Evolutionary conservation across 1,140 invertebrate species (phyloP).

Genomic region (Procambarus clarkii): DNA sequence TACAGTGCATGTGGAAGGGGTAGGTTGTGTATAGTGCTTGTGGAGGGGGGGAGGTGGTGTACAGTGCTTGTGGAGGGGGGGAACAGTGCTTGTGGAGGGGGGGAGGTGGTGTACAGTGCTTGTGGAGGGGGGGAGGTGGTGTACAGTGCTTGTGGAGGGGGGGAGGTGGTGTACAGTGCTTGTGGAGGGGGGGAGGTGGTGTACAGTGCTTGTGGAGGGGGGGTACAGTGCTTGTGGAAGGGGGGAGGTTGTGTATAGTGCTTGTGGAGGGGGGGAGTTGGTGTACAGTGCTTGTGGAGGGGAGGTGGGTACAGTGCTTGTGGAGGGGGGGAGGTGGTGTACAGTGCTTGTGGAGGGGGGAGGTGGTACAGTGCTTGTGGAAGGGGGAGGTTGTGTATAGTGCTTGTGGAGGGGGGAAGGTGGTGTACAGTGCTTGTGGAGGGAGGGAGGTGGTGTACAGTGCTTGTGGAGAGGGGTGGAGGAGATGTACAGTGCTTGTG

Average conservation of each 20-base stretch:
- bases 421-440: not conserved
- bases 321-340: not conserved
- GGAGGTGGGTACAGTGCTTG: not conserved
- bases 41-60: not conserved
- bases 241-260: not conserved
- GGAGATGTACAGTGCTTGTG: not conserved
- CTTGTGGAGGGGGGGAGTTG: not conserved
- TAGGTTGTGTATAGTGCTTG: not conserved
- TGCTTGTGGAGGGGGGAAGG: not conserved
- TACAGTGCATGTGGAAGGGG: not conserved
- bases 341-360: not conserved
- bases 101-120: constrained; percentile 4
- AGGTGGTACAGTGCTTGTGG: not conserved
- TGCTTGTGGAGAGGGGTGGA: not conserved
- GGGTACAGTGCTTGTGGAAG: not conserved
- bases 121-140: constrained; percentile 20
- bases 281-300: no score
- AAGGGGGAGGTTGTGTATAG: not conserved
- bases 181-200: not conserved
- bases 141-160: not conserved
- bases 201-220: not conserved
- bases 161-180: not conserved
- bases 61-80: not conserved
- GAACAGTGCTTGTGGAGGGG: not conserved
- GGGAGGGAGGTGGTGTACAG: not conserved